phyloP scores from a whole-genome alignment of 1,140 invertebrate species.

The Drosophila baimaii region DNA sequence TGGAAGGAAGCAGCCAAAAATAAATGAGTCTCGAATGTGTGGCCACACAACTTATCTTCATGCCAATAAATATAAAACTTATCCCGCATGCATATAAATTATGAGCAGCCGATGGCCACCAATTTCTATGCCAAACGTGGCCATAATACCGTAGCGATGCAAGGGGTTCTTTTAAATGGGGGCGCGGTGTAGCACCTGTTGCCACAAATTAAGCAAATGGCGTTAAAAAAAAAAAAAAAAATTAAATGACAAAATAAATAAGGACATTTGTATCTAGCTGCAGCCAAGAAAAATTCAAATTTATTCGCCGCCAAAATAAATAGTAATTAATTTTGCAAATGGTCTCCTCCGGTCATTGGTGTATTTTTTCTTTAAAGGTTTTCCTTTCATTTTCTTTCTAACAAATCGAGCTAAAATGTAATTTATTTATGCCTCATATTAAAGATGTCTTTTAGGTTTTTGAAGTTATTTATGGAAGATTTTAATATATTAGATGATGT shows the following conservation, averaged over 20 bases:
- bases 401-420: constrained; percentile 15
- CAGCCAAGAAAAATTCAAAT: constrained; percentile 19
- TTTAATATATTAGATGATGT: no score
- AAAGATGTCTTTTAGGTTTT: constrained; percentile 29
- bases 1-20: constrained; percentile 42
- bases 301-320: constrained; percentile 39
- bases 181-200: constrained; percentile 56
- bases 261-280: constrained; percentile 27
- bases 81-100: constrained; percentile 59
- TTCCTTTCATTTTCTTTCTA: constrained; percentile 7
- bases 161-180: constrained; percentile 5
- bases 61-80: constrained; percentile 62
- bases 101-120: constrained; percentile 52
- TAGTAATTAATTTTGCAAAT: constrained; percentile 27
- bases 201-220: constrained; percentile 57
- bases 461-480: neutral
- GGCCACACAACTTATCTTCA: constrained; percentile 51
- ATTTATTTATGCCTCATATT: constrained; percentile 43
- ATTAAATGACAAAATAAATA: constrained; percentile 29
- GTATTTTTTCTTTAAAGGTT: constrained; percentile 11
- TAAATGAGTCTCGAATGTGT: constrained; percentile 55
- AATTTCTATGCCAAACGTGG: constrained; percentile 39
- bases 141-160: constrained; percentile 11
- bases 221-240: constrained; percentile 17
- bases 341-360: neutral